A percentile compares a stretch with the other conserved stretches of the same genome.
Conservation (phyloP, 2,797 vertebrate species). For the Cirrhinus molitorella region DNA sequence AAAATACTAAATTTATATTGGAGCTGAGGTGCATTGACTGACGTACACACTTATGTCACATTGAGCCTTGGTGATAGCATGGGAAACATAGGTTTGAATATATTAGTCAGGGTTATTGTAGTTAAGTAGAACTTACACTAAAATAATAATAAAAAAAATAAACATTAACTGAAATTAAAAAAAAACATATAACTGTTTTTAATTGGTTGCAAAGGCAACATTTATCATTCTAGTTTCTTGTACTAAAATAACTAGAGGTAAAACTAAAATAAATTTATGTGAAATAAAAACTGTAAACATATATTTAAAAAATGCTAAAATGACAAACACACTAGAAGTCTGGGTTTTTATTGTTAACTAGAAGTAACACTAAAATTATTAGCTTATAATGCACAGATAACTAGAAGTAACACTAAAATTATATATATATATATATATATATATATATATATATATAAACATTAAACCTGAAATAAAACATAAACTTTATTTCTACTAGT, state of each 20-base stretch:
- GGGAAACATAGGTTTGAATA: not conserved
- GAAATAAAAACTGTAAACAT: too few species aligned
- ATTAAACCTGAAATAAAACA: too few species aligned
- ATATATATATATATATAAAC: too few species aligned
- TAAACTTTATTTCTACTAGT: too few species aligned
- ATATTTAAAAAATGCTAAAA: not conserved
- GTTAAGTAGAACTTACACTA: not conserved
- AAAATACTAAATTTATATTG: not conserved
- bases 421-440: too few species aligned
- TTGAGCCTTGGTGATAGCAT: not conserved
- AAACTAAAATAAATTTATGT: not conserved
- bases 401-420: too few species aligned
- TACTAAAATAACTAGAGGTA: not conserved
- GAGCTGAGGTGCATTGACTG: not conserved
- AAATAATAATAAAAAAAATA: too few species aligned
- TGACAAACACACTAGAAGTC: not conserved
- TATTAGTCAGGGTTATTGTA: not conserved
- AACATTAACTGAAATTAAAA: too few species aligned
- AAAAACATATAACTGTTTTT: too few species aligned
- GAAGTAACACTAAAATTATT: too few species aligned
- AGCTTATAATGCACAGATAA: too few species aligned
- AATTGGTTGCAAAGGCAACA: not conserved
- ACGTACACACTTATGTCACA: not conserved
- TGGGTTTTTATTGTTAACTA: too few species aligned
- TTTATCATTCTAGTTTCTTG: not conserved